Evolutionary conservation across 1,140 invertebrate species (phyloP).

Genomic region (Stegodyphus mimosarum): DNA sequence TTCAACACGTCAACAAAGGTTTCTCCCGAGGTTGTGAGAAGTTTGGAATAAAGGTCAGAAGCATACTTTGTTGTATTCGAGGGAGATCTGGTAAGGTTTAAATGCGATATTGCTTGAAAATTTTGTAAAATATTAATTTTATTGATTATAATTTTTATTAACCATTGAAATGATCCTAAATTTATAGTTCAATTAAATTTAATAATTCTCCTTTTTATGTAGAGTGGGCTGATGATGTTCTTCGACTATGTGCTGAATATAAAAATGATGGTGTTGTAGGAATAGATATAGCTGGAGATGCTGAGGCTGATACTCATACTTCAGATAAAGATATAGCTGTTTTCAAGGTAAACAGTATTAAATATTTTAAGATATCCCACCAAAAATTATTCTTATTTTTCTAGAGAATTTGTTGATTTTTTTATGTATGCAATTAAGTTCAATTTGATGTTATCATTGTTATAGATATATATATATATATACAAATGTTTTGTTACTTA

Average conservation of each 20-base stretch:
- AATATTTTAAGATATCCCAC: too few relatives aligned
- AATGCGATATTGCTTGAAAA: too few relatives aligned
- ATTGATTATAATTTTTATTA: too few relatives aligned
- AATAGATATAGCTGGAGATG: background rate
- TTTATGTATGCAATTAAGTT: too few relatives aligned
- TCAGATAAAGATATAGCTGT: background rate
- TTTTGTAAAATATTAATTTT: too few relatives aligned
- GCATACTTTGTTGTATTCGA: slow-evolving; percentile 71
- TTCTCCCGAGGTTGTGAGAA: slow-evolving; percentile 69
- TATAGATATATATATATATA: too few relatives aligned
- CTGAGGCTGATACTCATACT: background rate
- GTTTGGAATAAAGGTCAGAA: slow-evolving; percentile 70
- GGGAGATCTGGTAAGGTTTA: slow-evolving; percentile 66
- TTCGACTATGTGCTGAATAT: background rate
- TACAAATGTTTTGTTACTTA: too few relatives aligned
- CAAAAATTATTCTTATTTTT: too few relatives aligned
- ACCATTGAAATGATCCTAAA: too few relatives aligned
- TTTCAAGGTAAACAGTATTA: background rate
- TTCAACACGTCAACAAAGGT: slow-evolving; percentile 70
- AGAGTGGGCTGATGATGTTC: background rate
- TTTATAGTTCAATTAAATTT: background rate
- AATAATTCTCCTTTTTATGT: background rate
- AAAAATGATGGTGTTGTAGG: background rate
- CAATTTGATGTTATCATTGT: too few relatives aligned
- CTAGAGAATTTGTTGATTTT: too few relatives aligned